These are phyloP conservation scores for Parazoanthus atlanticus DNA, from an alignment of 92 coral and sea anemone genomes.

Conservation along the genomic window DNA sequence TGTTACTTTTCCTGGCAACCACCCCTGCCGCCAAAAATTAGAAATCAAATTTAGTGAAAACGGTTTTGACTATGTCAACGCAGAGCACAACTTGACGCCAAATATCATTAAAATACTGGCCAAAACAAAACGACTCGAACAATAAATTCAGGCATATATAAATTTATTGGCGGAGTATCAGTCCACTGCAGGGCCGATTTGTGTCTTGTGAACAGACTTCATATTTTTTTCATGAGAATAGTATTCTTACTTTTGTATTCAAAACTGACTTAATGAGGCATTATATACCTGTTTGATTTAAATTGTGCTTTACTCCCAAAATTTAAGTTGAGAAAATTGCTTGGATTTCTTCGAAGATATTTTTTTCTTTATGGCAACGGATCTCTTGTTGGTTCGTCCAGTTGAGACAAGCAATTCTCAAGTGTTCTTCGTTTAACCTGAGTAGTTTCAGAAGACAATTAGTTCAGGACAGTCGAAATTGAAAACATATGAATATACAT, in stretches of 20 bases:
- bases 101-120: neutral
- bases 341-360: constrained; percentile 3
- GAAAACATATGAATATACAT: neutral
- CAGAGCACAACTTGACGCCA: neutral
- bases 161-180: neutral
- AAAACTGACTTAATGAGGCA: constrained; percentile 4
- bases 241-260: neutral
- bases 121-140: neutral
- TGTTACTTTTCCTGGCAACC: constrained; percentile 30
- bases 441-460: too few relatives aligned
- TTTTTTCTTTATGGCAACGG: constrained; percentile 6
- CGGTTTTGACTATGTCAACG: neutral
- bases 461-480: neutral
- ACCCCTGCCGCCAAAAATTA: neutral
- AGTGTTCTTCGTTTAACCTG: neutral
- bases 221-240: neutral
- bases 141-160: neutral
- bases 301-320: neutral
- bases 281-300: neutral
- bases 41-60: constrained; percentile 4
- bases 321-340: neutral
- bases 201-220: neutral
- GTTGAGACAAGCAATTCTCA: neutral
- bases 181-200: neutral
- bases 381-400: neutral